Conservation (phyloP, 2,113 vertebrate genomes). For the Dasyornis broadbenti region DNA sequence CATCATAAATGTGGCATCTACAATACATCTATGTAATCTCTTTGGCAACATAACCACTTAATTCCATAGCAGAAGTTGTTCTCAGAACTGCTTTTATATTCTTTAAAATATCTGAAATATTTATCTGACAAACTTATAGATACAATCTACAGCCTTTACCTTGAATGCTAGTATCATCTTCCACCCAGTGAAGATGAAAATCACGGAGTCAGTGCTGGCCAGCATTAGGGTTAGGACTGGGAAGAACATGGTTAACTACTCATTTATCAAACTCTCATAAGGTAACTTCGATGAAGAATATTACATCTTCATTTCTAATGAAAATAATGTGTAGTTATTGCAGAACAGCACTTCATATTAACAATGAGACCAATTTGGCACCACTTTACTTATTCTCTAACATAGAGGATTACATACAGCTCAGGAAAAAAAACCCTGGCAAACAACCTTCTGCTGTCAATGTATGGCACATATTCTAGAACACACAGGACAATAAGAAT, state of each 20-base stretch:
- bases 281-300: neutral
- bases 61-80: neutral
- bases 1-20: neutral
- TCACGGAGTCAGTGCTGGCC: neutral
- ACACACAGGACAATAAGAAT: neutral
- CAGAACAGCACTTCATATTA: neutral
- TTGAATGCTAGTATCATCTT: neutral
- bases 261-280: neutral
- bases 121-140: neutral
- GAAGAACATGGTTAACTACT: neutral
- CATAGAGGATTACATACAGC: neutral
- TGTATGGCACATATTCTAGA: neutral
- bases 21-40: neutral
- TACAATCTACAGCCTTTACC: neutral
- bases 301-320: neutral
- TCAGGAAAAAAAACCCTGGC: neutral
- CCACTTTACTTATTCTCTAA: neutral
- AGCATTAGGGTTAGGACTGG: neutral
- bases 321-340: neutral
- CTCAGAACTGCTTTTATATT: neutral
- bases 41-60: neutral
- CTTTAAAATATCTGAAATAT: neutral
- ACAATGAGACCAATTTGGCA: neutral
- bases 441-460: neutral
- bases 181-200: neutral